Evolutionary conservation across 2,888 invertebrate species (phyloP), one percentile per base, ranked within the genome.

Genomic region (Cephus pulcher): DNA sequence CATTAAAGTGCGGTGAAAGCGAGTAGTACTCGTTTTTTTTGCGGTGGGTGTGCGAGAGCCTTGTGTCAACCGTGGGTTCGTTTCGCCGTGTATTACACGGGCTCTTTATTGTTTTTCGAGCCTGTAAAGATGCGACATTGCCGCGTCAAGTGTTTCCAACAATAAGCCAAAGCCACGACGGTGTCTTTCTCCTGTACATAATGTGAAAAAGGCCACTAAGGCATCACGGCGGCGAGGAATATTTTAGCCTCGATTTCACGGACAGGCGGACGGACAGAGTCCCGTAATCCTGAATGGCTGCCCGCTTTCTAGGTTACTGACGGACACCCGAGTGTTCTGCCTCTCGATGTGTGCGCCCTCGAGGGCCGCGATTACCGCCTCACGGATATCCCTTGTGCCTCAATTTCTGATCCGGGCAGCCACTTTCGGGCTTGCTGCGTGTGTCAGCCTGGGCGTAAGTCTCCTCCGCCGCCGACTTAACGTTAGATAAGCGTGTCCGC

Each of bases 221-320:
- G 80, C 78, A 82, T 75, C 80, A 75, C 80, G 12, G 77, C 74
- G 77, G 76, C 75, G 79, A 79, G 37, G 76, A 77, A 81, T 80
- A 76, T 81, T 78, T 77, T 77, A 80, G 80, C 77, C 78, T 79
- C 79, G 78, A 74, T 79, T 77, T 80, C 78, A 80, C 74, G 75
- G 35, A 69, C 69, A 76, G 82, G 79, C 83, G 83, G 85, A 86
- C 85, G 77, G 77, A 77, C 77, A 81, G 83, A 85, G 82, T 86
- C 86, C 86, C 86, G 86, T 86, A 86, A 86, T 86, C 85, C 88
- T 88, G 89, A 89, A 89, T 89, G 89, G 89, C 89, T 86, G 89
- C 89, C 87, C 83, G 87, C 89, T 89, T 89, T 89, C 89, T 89
- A 89, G 89, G 89, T 89, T 89, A 89, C 89, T 88, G 88, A 87